phyloP scores from a whole-genome alignment of 30 jellyfish, hydroid and myxozoan species.

The Aurelia aurita region DNA sequence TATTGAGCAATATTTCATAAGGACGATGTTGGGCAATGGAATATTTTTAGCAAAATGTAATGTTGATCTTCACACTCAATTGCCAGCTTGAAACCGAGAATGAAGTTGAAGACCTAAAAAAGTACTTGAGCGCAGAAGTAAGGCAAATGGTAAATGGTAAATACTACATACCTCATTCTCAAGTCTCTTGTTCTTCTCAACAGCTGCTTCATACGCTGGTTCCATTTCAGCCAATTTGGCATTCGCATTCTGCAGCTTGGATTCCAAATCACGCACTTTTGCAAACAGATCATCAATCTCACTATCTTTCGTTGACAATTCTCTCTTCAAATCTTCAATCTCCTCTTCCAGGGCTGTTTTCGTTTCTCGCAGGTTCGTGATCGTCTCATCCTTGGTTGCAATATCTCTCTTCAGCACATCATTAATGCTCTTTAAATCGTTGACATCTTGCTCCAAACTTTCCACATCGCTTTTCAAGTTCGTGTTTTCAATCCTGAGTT shows the following conservation, averaged over 20 bases:
- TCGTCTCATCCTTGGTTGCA: constrained; percentile 75
- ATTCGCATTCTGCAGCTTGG: constrained; percentile 72
- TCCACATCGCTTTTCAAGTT: constrained; percentile 82
- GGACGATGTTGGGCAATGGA: too few species aligned
- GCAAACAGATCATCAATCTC: constrained; percentile 82
- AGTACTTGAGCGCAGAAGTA: too few species aligned
- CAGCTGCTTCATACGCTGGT: constrained; percentile 93
- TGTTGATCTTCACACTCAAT: too few species aligned
- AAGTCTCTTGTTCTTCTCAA: constrained; percentile 81
- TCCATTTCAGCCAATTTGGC: constrained; percentile 93
- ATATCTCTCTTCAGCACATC: constrained; percentile 83
- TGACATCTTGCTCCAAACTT: constrained; percentile 72
- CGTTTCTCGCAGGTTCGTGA: constrained; percentile 72
- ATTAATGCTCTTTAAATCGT: constrained; percentile 67
- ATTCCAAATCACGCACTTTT: constrained; percentile 84
- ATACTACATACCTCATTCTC: constrained; percentile 72
- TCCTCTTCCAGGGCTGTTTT: constrained; percentile 82
- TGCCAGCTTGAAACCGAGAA: too few species aligned
- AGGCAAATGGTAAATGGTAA: too few species aligned
- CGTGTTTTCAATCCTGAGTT: constrained; percentile 65
- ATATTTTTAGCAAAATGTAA: too few species aligned
- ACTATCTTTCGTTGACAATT: constrained; percentile 73
- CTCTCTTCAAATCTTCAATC: constrained; percentile 80
- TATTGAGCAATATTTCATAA: too few species aligned
- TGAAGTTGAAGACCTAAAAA: too few species aligned